Evolutionary conservation across 2,113 vertebrate genomes (phyloP).

Genomic region (Turnix velox): DNA sequence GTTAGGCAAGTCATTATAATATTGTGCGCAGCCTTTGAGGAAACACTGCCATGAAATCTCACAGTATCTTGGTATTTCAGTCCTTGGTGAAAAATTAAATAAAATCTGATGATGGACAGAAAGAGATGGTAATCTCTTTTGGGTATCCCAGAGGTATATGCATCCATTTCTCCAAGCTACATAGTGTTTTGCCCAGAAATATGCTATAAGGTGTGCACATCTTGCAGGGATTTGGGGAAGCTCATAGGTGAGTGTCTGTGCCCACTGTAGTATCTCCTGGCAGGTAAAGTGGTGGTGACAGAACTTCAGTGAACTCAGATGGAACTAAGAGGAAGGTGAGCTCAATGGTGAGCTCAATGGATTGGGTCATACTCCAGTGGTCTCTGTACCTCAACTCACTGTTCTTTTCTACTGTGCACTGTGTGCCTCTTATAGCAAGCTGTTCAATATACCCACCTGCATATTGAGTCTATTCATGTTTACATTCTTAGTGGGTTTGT

Average conservation of each 20-base stretch:
- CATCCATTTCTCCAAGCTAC: background rate
- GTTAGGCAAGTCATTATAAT: background rate
- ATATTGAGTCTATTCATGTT: background rate
- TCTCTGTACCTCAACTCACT: background rate
- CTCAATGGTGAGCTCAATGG: background rate
- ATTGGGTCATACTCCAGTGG: background rate
- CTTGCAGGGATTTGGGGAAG: background rate
- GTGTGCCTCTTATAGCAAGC: background rate
- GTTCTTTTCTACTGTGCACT: background rate
- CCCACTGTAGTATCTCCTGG: background rate
- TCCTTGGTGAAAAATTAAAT: background rate
- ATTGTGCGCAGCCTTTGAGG: background rate
- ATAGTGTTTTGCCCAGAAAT: background rate
- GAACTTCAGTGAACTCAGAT: background rate
- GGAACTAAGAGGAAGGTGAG: background rate
- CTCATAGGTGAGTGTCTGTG: accelerated
- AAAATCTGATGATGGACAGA: background rate
- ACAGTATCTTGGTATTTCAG: background rate
- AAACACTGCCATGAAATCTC: background rate
- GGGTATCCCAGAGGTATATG: background rate
- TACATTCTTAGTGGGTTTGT: background rate
- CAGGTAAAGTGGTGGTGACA: background rate
- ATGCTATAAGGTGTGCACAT: accelerated
- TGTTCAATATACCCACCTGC: background rate
- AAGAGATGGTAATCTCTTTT: background rate